Percentiles rank a stretch among this genome's conserved stretches.
Conservation (phyloP, 2,888 invertebrate species). For the Trissonchulus sp. region DNA sequence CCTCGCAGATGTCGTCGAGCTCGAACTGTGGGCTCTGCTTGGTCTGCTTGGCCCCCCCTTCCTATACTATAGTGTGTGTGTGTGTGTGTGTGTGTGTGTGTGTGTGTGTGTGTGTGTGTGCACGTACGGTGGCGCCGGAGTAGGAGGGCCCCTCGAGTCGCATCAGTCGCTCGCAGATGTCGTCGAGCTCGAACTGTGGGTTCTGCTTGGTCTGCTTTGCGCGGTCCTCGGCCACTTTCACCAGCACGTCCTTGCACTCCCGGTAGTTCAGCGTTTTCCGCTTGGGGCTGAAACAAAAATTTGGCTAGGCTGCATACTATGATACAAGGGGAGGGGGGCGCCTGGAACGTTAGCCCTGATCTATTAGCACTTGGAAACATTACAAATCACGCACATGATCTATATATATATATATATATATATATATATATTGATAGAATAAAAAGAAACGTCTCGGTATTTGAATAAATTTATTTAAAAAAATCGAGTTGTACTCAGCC, state of each 20-base stretch:
- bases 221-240: slow-evolving; percentile 46
- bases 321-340: not conserved
- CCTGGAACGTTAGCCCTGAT: not conserved
- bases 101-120: too few species aligned
- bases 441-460: too few species aligned
- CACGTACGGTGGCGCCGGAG: slow-evolving; percentile 40
- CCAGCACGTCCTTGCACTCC: slow-evolving; percentile 48
- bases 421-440: too few species aligned
- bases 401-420: too few species aligned
- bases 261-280: slow-evolving; percentile 48
- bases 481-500: too few species aligned
- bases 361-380: not conserved
- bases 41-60: slow-evolving; percentile 43
- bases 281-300: slow-evolving; percentile 46
- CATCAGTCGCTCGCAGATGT: slow-evolving; percentile 45
- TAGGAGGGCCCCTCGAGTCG: slow-evolving; percentile 45
- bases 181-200: slow-evolving; percentile 47
- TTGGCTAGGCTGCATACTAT: not conserved
- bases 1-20: slow-evolving; percentile 46
- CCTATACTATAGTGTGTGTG: too few species aligned
- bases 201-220: slow-evolving; percentile 44
- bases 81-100: too few species aligned
- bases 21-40: slow-evolving; percentile 48
- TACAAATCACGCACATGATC: not conserved
- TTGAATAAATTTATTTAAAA: too few species aligned